Percentiles rank a stretch among this genome's conserved stretches.
Evolutionary conservation across 2,113 vertebrate genomes (phyloP).

Genomic region (Aythya baeri): DNA sequence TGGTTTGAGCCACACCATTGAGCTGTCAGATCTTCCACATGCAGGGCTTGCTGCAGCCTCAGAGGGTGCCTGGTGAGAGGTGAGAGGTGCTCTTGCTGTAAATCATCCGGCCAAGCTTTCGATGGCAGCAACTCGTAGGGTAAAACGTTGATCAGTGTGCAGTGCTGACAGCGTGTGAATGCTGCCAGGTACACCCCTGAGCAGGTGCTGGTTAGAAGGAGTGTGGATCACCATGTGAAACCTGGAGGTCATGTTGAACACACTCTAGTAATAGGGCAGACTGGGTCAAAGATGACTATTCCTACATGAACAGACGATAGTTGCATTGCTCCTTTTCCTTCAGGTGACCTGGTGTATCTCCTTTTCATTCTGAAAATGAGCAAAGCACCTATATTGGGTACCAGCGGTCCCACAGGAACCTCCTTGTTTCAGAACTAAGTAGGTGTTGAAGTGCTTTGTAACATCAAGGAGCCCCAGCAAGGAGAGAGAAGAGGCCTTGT

Average conservation of each 20-base stretch:
- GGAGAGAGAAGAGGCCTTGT: not conserved
- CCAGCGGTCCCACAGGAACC: not conserved
- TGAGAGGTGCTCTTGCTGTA: not conserved
- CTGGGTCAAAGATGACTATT: not conserved
- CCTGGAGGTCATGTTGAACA: not conserved
- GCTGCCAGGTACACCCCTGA: not conserved
- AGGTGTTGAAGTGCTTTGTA: not conserved
- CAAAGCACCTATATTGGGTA: not conserved
- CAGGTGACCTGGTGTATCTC: not conserved
- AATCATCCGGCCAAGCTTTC: not conserved
- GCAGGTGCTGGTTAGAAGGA: not conserved
- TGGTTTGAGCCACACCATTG: not conserved
- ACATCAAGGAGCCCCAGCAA: not conserved
- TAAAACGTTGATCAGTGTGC: too few relatives aligned
- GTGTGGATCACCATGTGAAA: rapidly evolving
- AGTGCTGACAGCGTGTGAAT: not conserved
- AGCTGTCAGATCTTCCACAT: not conserved
- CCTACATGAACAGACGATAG: rapidly evolving
- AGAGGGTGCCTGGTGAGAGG: not conserved
- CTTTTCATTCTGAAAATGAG: not conserved
- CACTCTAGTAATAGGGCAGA: not conserved
- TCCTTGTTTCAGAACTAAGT: not conserved
- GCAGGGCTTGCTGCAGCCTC: not conserved
- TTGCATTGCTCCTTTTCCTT: not conserved
- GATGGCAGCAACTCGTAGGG: not conserved